These are phyloP conservation scores for Suncus etruscus DNA, from an alignment of 2,113 vertebrate species.

Conservation along the genomic window DNA sequence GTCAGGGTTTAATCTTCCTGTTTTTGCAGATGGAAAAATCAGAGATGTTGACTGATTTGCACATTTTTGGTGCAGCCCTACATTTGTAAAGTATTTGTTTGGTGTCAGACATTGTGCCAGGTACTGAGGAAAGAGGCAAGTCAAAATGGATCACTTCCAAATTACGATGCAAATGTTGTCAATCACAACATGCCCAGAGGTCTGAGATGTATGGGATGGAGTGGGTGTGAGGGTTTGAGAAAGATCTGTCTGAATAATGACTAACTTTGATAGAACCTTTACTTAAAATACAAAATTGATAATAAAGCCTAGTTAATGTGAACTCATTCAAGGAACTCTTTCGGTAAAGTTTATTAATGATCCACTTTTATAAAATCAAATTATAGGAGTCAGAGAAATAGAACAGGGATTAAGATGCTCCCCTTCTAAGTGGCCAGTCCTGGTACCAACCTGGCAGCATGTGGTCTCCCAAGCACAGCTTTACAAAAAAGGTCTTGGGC, in stretches of 20 bases:
- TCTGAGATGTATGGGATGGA: too few relatives aligned
- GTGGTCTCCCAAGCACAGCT: too few relatives aligned
- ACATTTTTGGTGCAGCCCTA: background rate
- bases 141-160: background rate
- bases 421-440: too few relatives aligned
- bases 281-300: background rate
- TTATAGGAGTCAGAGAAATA: too few relatives aligned
- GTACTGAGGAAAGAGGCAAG: background rate
- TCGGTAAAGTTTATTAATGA: background rate
- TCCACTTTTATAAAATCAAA: background rate
- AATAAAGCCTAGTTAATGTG: background rate
- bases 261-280: background rate
- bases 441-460: too few relatives aligned
- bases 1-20: background rate
- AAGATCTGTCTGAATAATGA: background rate
- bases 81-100: background rate
- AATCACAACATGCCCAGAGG: background rate
- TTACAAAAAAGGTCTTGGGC: too few relatives aligned
- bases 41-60: background rate
- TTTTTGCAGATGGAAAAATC: background rate
- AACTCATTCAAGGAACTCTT: background rate
- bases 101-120: background rate
- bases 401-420: too few relatives aligned
- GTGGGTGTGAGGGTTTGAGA: background rate
- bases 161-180: background rate